Evolutionary conservation across 2,888 invertebrate species (phyloP).

Genomic region (Plagodis pulveraria): DNA sequence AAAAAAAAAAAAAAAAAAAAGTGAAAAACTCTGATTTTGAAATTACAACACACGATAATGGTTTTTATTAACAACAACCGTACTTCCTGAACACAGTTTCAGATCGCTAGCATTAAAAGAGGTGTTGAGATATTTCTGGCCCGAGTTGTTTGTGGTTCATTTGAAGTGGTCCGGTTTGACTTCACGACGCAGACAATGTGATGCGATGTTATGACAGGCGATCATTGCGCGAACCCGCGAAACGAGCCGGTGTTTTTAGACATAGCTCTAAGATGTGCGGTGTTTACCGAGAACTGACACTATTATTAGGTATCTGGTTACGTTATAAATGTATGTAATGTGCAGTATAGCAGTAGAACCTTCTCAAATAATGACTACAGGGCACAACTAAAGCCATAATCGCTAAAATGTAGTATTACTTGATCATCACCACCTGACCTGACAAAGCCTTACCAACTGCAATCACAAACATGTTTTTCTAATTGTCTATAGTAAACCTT

Average conservation of each 20-base stretch:
- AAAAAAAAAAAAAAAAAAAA: too few species aligned
- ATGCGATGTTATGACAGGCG: slow-evolving; percentile 62
- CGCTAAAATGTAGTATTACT: too few species aligned
- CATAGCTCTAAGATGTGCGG: slow-evolving; percentile 24
- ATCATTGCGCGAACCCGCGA: slow-evolving; percentile 40
- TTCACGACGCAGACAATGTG: slow-evolving; percentile 43
- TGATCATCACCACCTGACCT: too few species aligned
- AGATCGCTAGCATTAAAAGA: slow-evolving; percentile 1
- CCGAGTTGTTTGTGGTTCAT: slow-evolving; percentile 50
- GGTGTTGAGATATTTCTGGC: slow-evolving; percentile 45
- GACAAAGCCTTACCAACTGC: too few species aligned
- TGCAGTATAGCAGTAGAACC: too few species aligned
- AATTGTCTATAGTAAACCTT: too few species aligned
- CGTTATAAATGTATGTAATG: neutral
- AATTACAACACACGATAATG: too few species aligned
- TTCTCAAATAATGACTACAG: too few species aligned
- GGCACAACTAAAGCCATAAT: too few species aligned
- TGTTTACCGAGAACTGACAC: slow-evolving; percentile 13
- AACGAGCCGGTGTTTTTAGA: slow-evolving; percentile 40
- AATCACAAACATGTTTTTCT: too few species aligned
- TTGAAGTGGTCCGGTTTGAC: slow-evolving; percentile 57
- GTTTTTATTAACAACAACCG: too few species aligned
- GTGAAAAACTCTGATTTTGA: too few species aligned
- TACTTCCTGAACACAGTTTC: neutral
- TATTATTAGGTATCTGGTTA: neutral